phyloP scores from a whole-genome alignment of 1,140 invertebrate genomes.

The Zaprionus ghesquierei region DNA sequence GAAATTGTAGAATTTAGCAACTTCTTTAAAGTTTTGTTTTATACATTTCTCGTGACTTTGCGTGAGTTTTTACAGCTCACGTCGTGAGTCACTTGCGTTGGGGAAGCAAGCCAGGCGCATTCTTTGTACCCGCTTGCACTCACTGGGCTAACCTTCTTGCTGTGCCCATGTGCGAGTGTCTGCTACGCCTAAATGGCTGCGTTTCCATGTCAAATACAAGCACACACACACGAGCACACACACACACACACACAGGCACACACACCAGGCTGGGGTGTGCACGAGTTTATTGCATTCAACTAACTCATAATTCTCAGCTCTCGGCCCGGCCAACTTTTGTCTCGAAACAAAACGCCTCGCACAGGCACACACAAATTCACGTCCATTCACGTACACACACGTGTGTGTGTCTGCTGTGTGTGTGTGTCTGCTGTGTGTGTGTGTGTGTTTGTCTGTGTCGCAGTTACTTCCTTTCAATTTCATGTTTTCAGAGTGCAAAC shows the following conservation, averaged over 20 bases:
- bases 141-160: neutral
- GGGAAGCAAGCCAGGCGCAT: neutral
- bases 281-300: constrained; percentile 58
- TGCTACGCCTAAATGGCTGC: constrained; percentile 47
- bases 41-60: neutral
- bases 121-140: neutral
- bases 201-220: constrained; percentile 41
- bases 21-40: neutral
- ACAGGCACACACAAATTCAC: constrained; percentile 14
- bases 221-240: neutral
- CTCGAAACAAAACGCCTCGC: constrained; percentile 44
- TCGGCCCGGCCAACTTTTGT: constrained; percentile 45
- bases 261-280: neutral
- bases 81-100: constrained; percentile 3
- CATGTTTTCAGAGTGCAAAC: constrained; percentile 55
- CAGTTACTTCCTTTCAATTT: constrained; percentile 57
- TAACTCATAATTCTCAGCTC: constrained; percentile 54
- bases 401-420: neutral
- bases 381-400: constrained; percentile 1
- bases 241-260: constrained; percentile 2
- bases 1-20: neutral
- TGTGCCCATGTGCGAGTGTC: constrained; percentile 21
- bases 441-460: constrained; percentile 27
- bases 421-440: constrained; percentile 5
- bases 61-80: neutral